Conservation (phyloP, 1,140 invertebrate species). For the Ostrea denselamellosa region DNA sequence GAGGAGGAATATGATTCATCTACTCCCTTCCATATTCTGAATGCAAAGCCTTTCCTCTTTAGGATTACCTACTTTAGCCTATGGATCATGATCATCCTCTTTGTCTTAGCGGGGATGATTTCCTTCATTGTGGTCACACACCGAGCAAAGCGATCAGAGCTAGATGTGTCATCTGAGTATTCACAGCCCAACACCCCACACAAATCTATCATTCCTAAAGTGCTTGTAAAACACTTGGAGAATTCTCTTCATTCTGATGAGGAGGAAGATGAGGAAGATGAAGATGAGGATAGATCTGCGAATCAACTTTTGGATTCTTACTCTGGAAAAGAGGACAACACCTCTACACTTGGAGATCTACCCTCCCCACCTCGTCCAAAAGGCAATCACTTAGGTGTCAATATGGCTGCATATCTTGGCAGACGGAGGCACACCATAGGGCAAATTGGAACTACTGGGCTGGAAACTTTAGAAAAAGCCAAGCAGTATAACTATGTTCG, state of each 20-base stretch:
- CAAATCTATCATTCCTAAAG: slow-evolving; percentile 61
- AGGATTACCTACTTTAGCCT: slow-evolving; percentile 48
- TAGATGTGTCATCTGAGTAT: slow-evolving; percentile 45
- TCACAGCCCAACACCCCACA: slow-evolving; percentile 54
- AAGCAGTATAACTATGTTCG: slow-evolving; percentile 76
- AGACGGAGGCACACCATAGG: slow-evolving; percentile 73
- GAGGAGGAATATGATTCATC: neutral
- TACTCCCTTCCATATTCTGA: slow-evolving; percentile 51
- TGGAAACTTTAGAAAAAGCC: slow-evolving; percentile 62
- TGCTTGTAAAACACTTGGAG: slow-evolving; percentile 61
- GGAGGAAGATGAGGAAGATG: slow-evolving; percentile 39
- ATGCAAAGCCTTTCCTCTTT: slow-evolving; percentile 47
- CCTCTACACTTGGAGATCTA: slow-evolving; percentile 55
- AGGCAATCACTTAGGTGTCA: slow-evolving; percentile 66
- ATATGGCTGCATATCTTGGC: slow-evolving; percentile 70
- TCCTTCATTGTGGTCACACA: slow-evolving; percentile 27
- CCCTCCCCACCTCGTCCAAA: slow-evolving; percentile 54
- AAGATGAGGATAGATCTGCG: neutral
- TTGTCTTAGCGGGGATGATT: slow-evolving; percentile 43
- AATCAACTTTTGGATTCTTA: slow-evolving; percentile 40
- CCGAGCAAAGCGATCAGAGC: neutral
- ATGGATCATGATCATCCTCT: slow-evolving; percentile 29
- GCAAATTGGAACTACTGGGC: slow-evolving; percentile 68
- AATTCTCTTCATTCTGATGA: slow-evolving; percentile 42
- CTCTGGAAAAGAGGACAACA: slow-evolving; percentile 55